Base-by-base conservation (phyloP, 2,797 vertebrate species). In the Sebastes miniatus region DNA sequence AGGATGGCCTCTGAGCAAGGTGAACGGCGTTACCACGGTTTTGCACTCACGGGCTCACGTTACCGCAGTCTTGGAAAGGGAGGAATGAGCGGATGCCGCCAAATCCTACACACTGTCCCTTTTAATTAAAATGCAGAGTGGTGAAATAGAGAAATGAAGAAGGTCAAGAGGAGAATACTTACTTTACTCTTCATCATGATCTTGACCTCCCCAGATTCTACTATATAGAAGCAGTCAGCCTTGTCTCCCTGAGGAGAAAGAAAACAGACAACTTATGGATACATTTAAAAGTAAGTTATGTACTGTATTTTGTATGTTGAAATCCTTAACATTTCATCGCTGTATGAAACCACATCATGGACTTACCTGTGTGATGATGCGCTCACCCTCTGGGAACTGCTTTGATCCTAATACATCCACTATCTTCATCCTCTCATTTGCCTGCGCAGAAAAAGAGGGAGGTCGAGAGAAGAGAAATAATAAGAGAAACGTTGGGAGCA, bases 111-210 rank as follows among this genome's bases (percentile, higher is more conserved):
- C 47, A 50, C 47, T 50, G 47, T 52, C 47, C 47, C 18, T 52
- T 52, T 52, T 0, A 52, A 52, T 62, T 25, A 36, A 54, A 50
- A 50, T 31, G 47, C 5, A 68, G 16, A 18, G 18, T 22, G 16
- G 43, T 22, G 24, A 66, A 65, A 56, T 1, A 13, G 14, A 67
- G 4, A 50, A 71, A 11, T 13, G 16, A 24, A 20, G 22, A 29
- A 16, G 32, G 18, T 8, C 20, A 77, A 18, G 65, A 62, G 24
- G 57, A 65, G 43, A 2, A 7, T 69, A n/a, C 96, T 95, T 93
- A 99, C 98, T 98, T 99, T 99, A 93, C 97, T 99, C 96, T 96
- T 99, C 95, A 99, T 99, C 97, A 99, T 96, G 90, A 99, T 99
- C 95, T 97, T 98, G 88, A 99, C 98, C 80, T 99, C 98, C 9